A percentile compares a stretch with the other conserved stretches of the same genome.
Evolutionary conservation across 1,140 invertebrate species (phyloP).

Genomic region (Aphaenogaster floridana): DNA sequence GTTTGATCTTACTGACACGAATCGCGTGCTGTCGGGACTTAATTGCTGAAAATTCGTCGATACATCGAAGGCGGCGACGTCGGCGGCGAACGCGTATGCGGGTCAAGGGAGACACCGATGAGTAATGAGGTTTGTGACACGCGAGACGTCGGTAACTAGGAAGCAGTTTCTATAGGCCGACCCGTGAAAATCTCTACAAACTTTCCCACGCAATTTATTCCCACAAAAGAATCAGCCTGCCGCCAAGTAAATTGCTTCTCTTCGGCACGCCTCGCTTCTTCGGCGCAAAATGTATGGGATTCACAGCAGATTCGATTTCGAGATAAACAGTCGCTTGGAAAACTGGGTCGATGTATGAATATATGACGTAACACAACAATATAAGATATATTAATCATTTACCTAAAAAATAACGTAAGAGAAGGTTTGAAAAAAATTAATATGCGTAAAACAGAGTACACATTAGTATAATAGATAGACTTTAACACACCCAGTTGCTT

Average conservation of each 20-base stretch:
- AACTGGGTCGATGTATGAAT: neutral
- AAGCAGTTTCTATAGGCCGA: slow-evolving; percentile 58
- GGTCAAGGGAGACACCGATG: slow-evolving; percentile 61
- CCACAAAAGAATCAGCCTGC: slow-evolving; percentile 53
- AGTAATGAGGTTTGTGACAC: slow-evolving; percentile 66
- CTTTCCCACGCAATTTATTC: slow-evolving; percentile 72
- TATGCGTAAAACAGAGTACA: neutral
- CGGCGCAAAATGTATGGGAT: neutral
- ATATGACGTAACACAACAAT: neutral
- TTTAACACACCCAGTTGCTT: neutral
- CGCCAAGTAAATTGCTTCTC: slow-evolving; percentile 47
- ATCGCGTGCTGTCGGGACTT: neutral
- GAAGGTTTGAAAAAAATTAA: neutral
- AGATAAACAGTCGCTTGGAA: neutral
- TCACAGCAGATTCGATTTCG: slow-evolving; percentile 10
- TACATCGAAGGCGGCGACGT: neutral
- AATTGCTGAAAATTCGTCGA: slow-evolving; percentile 52
- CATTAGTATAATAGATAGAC: slow-evolving; percentile 4
- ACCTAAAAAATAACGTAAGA: neutral
- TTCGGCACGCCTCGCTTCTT: slow-evolving; percentile 44
- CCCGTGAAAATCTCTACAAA: slow-evolving; percentile 72
- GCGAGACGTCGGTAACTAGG: slow-evolving; percentile 52
- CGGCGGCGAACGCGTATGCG: slow-evolving; percentile 8
- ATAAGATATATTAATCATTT: neutral
- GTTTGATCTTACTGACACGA: slow-evolving; percentile 6